These are phyloP conservation scores for Chlorodrepanis virens DNA, from an alignment of 2,113 vertebrate species.

Conservation along the genomic window DNA sequence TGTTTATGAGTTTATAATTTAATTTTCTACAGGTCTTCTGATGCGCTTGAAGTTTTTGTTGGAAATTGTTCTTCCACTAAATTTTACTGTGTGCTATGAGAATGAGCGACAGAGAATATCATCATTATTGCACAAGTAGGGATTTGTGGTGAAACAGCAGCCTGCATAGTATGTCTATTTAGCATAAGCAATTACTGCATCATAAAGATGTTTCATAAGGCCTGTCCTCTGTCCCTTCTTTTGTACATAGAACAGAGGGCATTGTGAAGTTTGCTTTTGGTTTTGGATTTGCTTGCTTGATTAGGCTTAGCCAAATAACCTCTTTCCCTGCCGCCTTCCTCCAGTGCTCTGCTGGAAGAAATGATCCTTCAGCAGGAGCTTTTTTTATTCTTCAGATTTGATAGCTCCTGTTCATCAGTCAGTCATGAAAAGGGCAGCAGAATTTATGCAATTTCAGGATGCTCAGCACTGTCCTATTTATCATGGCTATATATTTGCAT, in stretches of 20 bases:
- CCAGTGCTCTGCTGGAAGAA: background rate
- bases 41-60: background rate
- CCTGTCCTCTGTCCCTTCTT: background rate
- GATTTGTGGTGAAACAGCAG: background rate
- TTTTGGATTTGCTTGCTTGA: background rate
- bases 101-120: background rate
- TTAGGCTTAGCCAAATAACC: background rate
- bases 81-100: background rate
- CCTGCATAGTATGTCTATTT: background rate
- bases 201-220: background rate
- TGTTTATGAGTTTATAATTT: background rate
- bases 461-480: background rate
- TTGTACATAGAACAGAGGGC: background rate
- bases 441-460: background rate
- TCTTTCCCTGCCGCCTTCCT: background rate
- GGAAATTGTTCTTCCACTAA: background rate
- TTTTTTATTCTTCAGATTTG: background rate
- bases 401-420: background rate
- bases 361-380: background rate
- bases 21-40: background rate
- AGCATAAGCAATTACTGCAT: background rate
- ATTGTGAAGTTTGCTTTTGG: background rate
- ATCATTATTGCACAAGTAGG: background rate
- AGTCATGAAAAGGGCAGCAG: background rate
- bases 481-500: background rate